Base-by-base conservation (phyloP, 2,888 invertebrate species). In the Drosophila formosana region DNA sequence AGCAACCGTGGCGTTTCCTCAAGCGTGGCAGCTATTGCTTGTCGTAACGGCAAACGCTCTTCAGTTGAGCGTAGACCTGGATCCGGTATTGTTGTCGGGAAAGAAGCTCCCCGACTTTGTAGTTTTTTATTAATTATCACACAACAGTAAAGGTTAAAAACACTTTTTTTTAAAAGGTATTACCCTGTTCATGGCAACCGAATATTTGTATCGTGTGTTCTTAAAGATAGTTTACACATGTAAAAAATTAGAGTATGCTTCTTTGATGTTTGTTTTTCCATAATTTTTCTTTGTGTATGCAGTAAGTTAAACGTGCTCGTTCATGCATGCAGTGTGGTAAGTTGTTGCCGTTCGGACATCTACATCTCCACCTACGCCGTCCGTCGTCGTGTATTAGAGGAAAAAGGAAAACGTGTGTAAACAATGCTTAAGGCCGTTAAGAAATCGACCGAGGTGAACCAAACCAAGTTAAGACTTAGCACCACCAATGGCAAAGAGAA, bases 341-440 rank as follows among this genome's bases (percentile, higher is more conserved):
- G 82, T 69, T 75, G 70, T 63, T 67, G 39, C 57, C 60, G 28
- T 65, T 71, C 65, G 79, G 71, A 74, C 58, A 74, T 60, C 50
- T 43, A 32, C 11, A 26, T 26, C 64, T 45, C 63, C 66, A 43
- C 52, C 66, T 57, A 63, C 58, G 57, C 32, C 25, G 6, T 4
- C 23, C 28, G 41, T 46, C 49, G 45, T 47, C 49, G 45, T 47
- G 60, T 8, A 56, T n/a, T 57, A 46, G 37, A 41, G 57, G 50
- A 47, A 47, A 62, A 75, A 57, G 50, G 56, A 62, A 60, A 73
- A 62, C 62, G 69, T 55, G 67, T 65, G 39, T 51, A 75, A 72
- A 82, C 86, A 75, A 90, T 90, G 91, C 81, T 85, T 74, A 90
- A 90, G 82, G 81, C 86, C 57, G 80, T 80, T 55, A 90, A 90